Base-by-base conservation (phyloP, 1,140 invertebrate genomes). In the Ceratoteleas bidentatus region DNA sequence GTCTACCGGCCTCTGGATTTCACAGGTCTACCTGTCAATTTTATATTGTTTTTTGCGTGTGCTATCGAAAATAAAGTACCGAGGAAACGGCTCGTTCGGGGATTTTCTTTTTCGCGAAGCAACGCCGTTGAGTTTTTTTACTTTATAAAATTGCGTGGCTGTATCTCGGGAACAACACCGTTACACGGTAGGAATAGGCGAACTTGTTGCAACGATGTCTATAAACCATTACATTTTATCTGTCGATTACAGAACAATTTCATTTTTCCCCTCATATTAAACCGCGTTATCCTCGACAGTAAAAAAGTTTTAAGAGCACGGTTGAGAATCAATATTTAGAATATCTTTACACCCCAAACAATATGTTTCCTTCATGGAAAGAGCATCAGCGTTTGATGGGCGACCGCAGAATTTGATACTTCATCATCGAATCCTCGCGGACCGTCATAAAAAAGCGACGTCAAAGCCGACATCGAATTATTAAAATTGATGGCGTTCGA, bases 121-220 rank as follows among this genome's bases (percentile, higher is more conserved):
- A 56, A 62, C 33, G 24, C 36, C 50, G 33, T 74, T 38, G 65
- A 65, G 14, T 75, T 58, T 68, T 66, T 61, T 54, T 58, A 76
- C 49, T 68, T 62, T 50, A 68, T 76, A 58, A 76, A 76, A 68
- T 62, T 68, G 49, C 32, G 15, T 62, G 16, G 33, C 50, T 56
- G 14, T 3, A 14, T 49, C 47, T 49, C 32, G 40, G 36, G 49
- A 76, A 56, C 49, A 68, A 69, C 38, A 57, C 13, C 6, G 56
- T 76, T 56, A 56, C 52, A 45, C 3, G 10, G 33, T 52, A 40
- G 33, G 70, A 78, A 70, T 78, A 70, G 60, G 57, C 58, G 65
- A 78, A 78, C 75, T 65, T 70, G 54, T 68, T 60, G 62, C 73
- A 61, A 76, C 58, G 53, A n/a, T n/a, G n/a, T n/a, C n/a, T n/a